Evolutionary conservation across 2,797 vertebrate species (phyloP), one percentile per base, ranked within the genome.

Genomic region (Channa striata): DNA sequence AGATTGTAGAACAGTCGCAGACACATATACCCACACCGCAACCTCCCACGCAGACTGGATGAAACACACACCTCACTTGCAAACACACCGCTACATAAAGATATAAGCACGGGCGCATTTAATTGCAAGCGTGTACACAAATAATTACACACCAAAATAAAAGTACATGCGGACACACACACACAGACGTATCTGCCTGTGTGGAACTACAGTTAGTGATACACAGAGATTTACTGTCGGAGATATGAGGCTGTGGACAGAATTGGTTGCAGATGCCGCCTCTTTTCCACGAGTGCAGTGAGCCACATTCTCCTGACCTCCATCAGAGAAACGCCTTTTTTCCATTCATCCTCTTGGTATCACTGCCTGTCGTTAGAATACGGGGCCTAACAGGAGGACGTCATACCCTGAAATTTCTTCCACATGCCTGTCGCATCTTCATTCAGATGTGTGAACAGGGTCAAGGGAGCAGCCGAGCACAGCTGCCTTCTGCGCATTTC

Each of bases 241-340:
- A 80, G 61, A 52, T 81, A 70, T 60, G 48, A 44, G 8, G n/a
- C 59, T 60, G 66, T 12, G 49, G 68, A 78, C 64, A 59, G 68
- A 89, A 86, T 84, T 82, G 72, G 73, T 82, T 88, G 74, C 75
- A 85, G 82, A 89, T 88, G 84, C 59, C 72, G 66, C 80, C 67
- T 80, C 63, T 87, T 51, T 60, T 77, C 40, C 33, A 10, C 73
- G 62, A 84, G 86, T 75, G 60, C 61, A 23, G 69, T 30, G 59
- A 30, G 19, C 39, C 59, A 54, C 65, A 73, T 89, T 89, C 71
- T 73, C 83, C 75, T 46, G 72, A 74, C 74, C 68, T 80, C 49
- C 72, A 43, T 33, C 75, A 78, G 52, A 84, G 81, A 77, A 53
- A 39, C 46, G 7, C 11, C 43, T 48, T 80, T 74, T 80, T 83